phyloP scores from a whole-genome alignment of 2,113 vertebrate species.

The Microcebus tavaratra region DNA sequence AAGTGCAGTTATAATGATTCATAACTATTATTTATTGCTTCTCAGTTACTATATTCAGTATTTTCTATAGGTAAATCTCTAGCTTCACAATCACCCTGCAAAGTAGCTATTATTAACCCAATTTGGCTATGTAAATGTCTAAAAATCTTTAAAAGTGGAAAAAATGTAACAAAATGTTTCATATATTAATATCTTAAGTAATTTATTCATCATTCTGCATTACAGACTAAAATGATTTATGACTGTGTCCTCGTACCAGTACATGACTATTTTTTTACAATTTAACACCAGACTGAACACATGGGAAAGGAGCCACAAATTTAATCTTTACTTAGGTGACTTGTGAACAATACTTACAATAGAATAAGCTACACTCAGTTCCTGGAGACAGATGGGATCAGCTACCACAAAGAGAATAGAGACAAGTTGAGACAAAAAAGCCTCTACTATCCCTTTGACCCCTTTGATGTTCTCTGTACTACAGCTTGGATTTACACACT shows the following conservation, averaged over 20 bases:
- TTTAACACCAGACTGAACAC: slow-evolving; percentile 50
- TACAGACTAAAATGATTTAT: neutral
- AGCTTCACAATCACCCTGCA: neutral
- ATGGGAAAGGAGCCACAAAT: slow-evolving; percentile 41
- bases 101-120: neutral
- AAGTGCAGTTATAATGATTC: neutral
- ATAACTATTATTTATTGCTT: neutral
- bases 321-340: slow-evolving; percentile 70
- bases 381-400: slow-evolving; percentile 73
- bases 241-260: neutral
- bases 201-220: neutral
- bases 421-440: slow-evolving; percentile 71
- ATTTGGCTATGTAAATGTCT: neutral
- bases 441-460: slow-evolving; percentile 54
- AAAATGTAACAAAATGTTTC: slow-evolving; percentile 14
- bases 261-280: neutral
- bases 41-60: neutral
- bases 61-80: neutral
- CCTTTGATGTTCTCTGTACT: slow-evolving; percentile 70
- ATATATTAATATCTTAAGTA: neutral
- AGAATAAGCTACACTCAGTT: slow-evolving; percentile 34
- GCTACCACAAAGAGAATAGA: slow-evolving; percentile 61
- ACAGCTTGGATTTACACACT: slow-evolving; percentile 53
- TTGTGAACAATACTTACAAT: slow-evolving; percentile 63
- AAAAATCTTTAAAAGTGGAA: neutral